Evolutionary conservation across 2,113 vertebrate species (phyloP).

Genomic region (Ptilorrhoa leucosticta): DNA sequence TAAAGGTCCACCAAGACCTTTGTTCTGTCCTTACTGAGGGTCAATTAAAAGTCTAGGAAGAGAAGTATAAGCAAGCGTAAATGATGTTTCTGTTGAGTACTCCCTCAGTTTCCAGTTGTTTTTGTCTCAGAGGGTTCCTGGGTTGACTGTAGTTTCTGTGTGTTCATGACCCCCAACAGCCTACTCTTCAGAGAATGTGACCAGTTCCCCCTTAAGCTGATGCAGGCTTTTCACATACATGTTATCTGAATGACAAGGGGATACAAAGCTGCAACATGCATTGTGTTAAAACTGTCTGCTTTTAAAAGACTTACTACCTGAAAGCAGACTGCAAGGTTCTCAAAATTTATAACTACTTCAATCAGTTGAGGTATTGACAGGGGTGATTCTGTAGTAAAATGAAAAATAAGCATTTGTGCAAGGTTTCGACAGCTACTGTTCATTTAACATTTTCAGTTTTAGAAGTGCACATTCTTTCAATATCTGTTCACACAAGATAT

Average conservation of each 20-base stretch:
- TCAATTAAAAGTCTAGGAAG: not conserved
- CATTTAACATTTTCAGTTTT: not conserved
- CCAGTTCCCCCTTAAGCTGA: not conserved
- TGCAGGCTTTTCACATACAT: not conserved
- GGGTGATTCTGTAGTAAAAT: not conserved
- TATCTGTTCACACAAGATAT: not conserved
- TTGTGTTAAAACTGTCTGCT: not conserved
- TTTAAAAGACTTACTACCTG: not conserved
- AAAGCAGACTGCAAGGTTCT: not conserved
- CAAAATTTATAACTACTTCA: not conserved
- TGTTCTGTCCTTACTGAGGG: not conserved
- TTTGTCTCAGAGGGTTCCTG: not conserved
- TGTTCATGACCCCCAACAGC: not conserved
- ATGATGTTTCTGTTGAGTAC: not conserved
- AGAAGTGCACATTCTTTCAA: not conserved
- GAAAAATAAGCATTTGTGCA: not conserved
- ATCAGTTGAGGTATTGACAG: not conserved
- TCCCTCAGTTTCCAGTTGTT: not conserved
- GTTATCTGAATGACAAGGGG: not conserved
- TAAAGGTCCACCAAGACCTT: not conserved
- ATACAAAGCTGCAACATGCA: not conserved
- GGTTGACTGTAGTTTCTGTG: not conserved
- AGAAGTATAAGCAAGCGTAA: not conserved
- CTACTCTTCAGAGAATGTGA: not conserved
- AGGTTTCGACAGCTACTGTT: not conserved